Conservation (phyloP, 1,140 invertebrate genomes). For the Drosophila bocki region DNA sequence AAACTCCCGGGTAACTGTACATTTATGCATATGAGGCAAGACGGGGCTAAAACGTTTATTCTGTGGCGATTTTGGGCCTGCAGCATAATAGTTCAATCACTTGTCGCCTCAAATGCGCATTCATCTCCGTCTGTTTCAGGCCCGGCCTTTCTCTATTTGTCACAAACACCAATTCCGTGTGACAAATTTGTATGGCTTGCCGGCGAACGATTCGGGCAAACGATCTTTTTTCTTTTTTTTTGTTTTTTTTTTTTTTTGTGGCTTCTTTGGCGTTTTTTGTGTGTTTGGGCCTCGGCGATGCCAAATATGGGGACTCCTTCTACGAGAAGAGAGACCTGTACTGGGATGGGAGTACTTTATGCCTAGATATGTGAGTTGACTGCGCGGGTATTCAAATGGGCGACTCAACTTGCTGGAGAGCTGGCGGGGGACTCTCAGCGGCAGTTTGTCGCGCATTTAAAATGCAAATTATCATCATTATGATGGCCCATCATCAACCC, state of each 20-base stretch:
- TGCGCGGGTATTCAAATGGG: constrained; percentile 70
- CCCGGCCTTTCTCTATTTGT: constrained; percentile 69
- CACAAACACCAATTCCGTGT: constrained; percentile 83
- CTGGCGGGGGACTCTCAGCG: constrained; percentile 32
- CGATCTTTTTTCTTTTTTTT: constrained; percentile 44
- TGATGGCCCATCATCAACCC: constrained; percentile 69
- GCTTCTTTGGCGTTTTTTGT: constrained; percentile 25
- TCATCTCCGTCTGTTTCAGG: constrained; percentile 11
- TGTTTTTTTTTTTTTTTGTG: constrained; percentile 43
- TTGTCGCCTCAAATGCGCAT: constrained; percentile 66
- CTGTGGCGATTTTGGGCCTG: constrained; percentile 49
- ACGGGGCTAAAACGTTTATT: constrained; percentile 46
- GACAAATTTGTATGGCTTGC: constrained; percentile 78
- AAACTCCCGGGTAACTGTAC: constrained; percentile 35
- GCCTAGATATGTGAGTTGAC: constrained; percentile 57
- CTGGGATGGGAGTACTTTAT: constrained; percentile 66
- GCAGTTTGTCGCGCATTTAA: constrained; percentile 80
- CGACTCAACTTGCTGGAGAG: constrained; percentile 17
- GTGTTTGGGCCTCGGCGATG: constrained; percentile 25
- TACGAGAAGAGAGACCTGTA: constrained; percentile 18
- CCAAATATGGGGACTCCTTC: constrained; percentile 74
- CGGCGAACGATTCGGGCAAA: constrained; percentile 12
- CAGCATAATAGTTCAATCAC: constrained; percentile 80
- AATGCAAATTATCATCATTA: constrained; percentile 83
- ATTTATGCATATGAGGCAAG: constrained; percentile 56